phyloP scores from a whole-genome alignment of 2,113 vertebrate genomes.

The Grus americana region DNA sequence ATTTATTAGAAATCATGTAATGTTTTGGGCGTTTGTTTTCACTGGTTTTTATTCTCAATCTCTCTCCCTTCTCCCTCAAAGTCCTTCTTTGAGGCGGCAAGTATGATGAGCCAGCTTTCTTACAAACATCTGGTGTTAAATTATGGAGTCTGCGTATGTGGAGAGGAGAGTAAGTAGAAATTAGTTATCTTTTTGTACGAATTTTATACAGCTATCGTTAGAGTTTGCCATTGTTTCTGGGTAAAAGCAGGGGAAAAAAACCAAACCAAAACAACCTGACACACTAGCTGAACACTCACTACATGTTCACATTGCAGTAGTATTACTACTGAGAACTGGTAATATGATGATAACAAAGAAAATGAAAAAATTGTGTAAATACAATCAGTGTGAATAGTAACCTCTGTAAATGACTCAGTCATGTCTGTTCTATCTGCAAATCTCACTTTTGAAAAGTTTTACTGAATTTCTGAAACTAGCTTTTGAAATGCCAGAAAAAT shows the following conservation, averaged over 20 bases:
- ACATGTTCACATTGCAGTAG: fast-evolving
- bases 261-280: neutral
- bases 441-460: neutral
- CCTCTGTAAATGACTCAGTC: neutral
- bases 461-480: neutral
- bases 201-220: neutral
- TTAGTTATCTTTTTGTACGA: neutral
- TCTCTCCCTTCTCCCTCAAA: constrained; percentile 52
- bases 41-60: neutral
- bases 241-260: neutral
- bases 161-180: constrained; percentile 92
- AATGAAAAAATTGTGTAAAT: neutral
- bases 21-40: neutral
- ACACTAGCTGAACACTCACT: neutral
- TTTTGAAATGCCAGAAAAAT: neutral
- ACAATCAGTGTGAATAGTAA: neutral
- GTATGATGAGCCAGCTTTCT: constrained; percentile 99
- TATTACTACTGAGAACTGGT: neutral
- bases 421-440: neutral
- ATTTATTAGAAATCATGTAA: neutral
- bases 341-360: neutral
- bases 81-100: constrained; percentile 99
- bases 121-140: constrained; percentile 95
- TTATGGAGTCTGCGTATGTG: constrained; percentile 94
- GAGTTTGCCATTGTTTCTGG: neutral